These are phyloP conservation scores for Selenia dentaria DNA, from an alignment of 2,888 invertebrate species.

Conservation along the genomic window DNA sequence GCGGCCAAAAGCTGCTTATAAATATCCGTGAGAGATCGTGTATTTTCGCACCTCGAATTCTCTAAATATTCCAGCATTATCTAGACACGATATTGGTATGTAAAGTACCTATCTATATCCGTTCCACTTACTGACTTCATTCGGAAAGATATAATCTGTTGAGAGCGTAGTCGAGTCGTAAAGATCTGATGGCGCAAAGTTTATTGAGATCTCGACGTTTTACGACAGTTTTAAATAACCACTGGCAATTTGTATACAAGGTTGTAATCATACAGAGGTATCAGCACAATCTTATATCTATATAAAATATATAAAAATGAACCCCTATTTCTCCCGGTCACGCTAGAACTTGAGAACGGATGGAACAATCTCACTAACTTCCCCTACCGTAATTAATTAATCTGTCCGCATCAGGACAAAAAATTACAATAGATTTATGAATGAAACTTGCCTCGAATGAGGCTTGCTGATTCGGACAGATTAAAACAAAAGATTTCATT, in stretches of 20 bases:
- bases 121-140: slow-evolving; percentile 4
- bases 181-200: not conserved
- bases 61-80: not conserved
- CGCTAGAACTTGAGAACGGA: too few relatives aligned
- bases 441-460: too few relatives aligned
- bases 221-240: slow-evolving; percentile 13
- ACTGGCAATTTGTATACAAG: not conserved
- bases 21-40: too few relatives aligned
- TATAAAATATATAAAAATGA: too few relatives aligned
- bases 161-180: slow-evolving; percentile 4
- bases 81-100: not conserved
- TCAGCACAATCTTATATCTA: not conserved
- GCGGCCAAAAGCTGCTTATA: too few relatives aligned
- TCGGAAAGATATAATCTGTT: slow-evolving; percentile 6
- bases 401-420: too few relatives aligned
- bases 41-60: not conserved
- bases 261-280: not conserved
- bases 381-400: too few relatives aligned
- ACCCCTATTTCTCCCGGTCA: too few relatives aligned
- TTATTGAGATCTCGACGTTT: slow-evolving; percentile 9
- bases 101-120: slow-evolving; percentile 2
- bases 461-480: too few relatives aligned
- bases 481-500: too few relatives aligned
- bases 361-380: too few relatives aligned
- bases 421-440: too few relatives aligned